Base-by-base conservation (phyloP, 2,888 invertebrate genomes). In the Allacma fusca region DNA sequence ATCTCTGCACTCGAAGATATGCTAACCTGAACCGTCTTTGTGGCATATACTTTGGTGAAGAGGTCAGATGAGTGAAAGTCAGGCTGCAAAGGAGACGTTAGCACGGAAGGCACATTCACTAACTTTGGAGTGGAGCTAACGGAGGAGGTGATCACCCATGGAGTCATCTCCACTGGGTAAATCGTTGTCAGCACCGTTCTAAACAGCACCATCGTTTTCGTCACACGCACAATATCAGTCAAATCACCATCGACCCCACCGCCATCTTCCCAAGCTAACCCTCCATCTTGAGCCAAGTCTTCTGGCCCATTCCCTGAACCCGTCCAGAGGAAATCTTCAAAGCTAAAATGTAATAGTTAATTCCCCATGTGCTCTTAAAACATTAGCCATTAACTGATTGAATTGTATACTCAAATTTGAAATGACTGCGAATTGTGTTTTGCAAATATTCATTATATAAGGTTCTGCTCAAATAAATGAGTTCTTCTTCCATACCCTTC, bases 301-400 rank as follows among this genome's bases (percentile, higher is more conserved):
- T 77, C 43, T 19, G 92, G 91, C 0, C 93, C 94, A 85, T 94
- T 94, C 0, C 94, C 94, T 0, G 93, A 93, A 0, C 94, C 94
- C 0, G 94, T 94, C 95, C 95, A 95, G 86, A 95, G 93, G 87
- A 95, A 95, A 86, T 95, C 94, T 85, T 94, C 94, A 77, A 95
- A 87, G 64, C 91, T 80, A 23, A 21, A 67, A 23, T 24, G 29
- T n/a, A n/a, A n/a, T n/a, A 34, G 4, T 34, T 34, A 34, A 34
- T 34, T n/a, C n/a, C n/a, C n/a, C n/a, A n/a, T n/a, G n/a, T n/a
- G n/a, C n/a, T n/a, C n/a, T n/a, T n/a, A n/a, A n/a, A n/a, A n/a
- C n/a, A n/a, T n/a, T n/a, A n/a, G n/a, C n/a, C n/a, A n/a, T n/a
- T n/a, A n/a, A n/a, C n/a, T n/a, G n/a, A n/a, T n/a, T n/a, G n/a